Evolutionary conservation across 2,113 vertebrate genomes (phyloP), one percentile per base, ranked within the genome.

Genomic region (Hydrochoerus hydrochaeris): DNA sequence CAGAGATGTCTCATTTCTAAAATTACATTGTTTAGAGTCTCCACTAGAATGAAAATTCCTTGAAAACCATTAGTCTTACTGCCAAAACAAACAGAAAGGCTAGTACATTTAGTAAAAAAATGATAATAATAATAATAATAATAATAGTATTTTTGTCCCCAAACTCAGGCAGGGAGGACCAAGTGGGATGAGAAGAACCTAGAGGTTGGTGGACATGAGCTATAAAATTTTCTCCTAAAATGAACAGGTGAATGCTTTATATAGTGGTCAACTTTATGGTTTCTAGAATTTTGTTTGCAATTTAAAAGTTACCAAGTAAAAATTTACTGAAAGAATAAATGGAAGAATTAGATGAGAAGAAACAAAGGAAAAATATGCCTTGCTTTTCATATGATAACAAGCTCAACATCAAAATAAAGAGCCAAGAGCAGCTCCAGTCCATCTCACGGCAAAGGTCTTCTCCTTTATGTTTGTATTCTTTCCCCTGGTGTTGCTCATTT

Each of bases 321-420:
- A 94, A 86, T 88, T 22, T 83, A 3, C 49, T 82, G 13, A 62
- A 87, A 73, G n/a, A 81, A 73, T 96, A 92, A 91, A 75, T 62
- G 35, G 5, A 85, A 91, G 24, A 90, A 80, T 24, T 13, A 32
- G 92, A 88, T 54, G 30, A 17, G 22, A 96, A 54, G 71, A 22
- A 89, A 58, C 38, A 35, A 94, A 94, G 35, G 6, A 88, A 71
- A 11, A 92, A 77, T 75, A 5, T 49, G 26, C 2, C 8, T 82
- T 90, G 94, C 44, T 82, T 90, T 95, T 90, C 35, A 54, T 49
- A 73, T 81, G 54, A 73, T 75, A 90, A 75, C n/a, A 95, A 94
- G 49, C 20, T 69, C 44, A 67, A 77, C 28, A 84, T 30, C 35
- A 95, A 94, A 78, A 90, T 58, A 86, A 94, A 54, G 24, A 67